Evolutionary conservation across 1,140 invertebrate species (phyloP).

Genomic region (Caenorhabditis remanei): DNA sequence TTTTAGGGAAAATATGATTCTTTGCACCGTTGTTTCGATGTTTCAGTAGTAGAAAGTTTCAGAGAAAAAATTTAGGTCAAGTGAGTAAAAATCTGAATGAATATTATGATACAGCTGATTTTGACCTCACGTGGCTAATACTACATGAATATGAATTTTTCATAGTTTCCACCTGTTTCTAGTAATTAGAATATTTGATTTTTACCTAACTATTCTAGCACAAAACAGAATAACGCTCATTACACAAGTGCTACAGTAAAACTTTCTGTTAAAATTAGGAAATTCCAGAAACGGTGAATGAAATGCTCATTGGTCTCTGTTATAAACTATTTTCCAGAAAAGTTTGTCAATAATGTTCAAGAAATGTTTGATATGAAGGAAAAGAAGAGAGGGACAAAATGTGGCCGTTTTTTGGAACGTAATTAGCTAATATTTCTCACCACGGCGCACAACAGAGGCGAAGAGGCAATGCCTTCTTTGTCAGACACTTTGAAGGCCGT

Average conservation of each 20-base stretch:
- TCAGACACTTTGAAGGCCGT: neutral
- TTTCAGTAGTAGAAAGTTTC: no score
- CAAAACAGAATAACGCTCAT: no score
- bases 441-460: neutral
- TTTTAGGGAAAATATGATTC: neutral
- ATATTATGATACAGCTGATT: neutral
- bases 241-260: no score
- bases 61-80: no score
- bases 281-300: no score
- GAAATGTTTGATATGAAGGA: slow-evolving; percentile 29
- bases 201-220: no score
- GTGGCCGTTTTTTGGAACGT: slow-evolving; percentile 48
- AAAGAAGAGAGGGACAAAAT: neutral
- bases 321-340: neutral
- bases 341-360: slow-evolving; percentile 24
- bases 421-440: slow-evolving; percentile 55
- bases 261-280: no score
- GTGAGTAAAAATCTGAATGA: no score
- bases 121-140: no score
- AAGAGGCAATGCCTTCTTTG: neutral
- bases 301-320: no score
- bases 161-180: neutral
- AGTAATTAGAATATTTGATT: neutral
- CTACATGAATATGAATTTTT: no score
- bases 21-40: neutral